These are phyloP conservation scores for Sciurus vulgaris DNA, from an alignment of 2,797 vertebrate species.

Conservation along the genomic window DNA sequence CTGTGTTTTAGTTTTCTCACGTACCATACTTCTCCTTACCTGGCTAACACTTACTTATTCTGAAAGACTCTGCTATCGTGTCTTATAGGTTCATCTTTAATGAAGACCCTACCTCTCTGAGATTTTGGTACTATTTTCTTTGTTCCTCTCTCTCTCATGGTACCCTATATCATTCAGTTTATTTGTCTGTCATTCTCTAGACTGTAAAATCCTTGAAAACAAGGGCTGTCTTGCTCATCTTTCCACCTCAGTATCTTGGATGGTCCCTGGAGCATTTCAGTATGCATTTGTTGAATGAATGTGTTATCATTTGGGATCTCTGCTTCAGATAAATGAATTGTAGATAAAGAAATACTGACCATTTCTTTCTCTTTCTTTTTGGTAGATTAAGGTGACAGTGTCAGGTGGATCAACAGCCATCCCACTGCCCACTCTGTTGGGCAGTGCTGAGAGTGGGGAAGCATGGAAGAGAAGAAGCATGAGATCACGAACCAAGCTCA, in stretches of 20 bases:
- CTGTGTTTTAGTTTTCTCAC: background rate
- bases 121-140: background rate
- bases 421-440: background rate
- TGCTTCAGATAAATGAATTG: background rate
- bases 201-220: background rate
- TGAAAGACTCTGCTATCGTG: background rate
- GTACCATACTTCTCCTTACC: background rate
- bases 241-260: background rate
- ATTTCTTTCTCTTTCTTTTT: constrained; percentile 64
- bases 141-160: background rate
- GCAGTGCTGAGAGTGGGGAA: constrained; percentile 75
- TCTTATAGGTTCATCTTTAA: background rate
- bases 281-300: background rate
- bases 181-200: background rate
- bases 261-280: background rate
- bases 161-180: background rate
- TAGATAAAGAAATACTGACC: constrained; percentile 34
- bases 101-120: background rate
- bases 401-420: constrained; percentile 63
- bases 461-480: constrained; percentile 89
- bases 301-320: background rate
- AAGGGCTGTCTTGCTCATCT: background rate
- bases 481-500: constrained; percentile 93
- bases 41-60: background rate
- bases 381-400: constrained; percentile 83